These are phyloP conservation scores for Carterocephalus palaemon DNA, from an alignment of 2,888 invertebrate genomes.

Conservation along the genomic window DNA sequence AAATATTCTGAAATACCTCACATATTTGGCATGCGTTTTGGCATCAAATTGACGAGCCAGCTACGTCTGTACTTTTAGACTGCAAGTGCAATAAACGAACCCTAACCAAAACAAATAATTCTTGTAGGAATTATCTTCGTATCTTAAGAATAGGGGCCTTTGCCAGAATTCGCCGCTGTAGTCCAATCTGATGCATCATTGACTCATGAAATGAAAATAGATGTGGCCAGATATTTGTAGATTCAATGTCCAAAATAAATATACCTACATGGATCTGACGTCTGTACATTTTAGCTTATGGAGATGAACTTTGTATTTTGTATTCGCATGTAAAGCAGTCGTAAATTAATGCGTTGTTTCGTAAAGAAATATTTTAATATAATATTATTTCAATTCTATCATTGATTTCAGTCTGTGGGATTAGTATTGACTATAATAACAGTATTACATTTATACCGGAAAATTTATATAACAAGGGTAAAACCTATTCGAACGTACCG, in stretches of 20 bases:
- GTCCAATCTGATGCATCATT: slow-evolving; percentile 17
- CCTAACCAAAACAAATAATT: slow-evolving; percentile 40
- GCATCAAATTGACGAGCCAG: slow-evolving; percentile 48
- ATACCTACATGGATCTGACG: slow-evolving; percentile 8
- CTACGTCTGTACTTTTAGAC: slow-evolving; percentile 39
- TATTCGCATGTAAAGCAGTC: too few species aligned
- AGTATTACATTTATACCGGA: too few species aligned
- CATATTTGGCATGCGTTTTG: slow-evolving; percentile 54
- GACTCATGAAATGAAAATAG: slow-evolving; percentile 23
- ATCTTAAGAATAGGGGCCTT: slow-evolving; percentile 30
- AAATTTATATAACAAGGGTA: too few species aligned
- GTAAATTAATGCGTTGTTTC: too few species aligned
- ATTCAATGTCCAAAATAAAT: slow-evolving; percentile 16
- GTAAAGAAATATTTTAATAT: too few species aligned
- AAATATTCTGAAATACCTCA: slow-evolving; percentile 19
- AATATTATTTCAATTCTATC: too few species aligned
- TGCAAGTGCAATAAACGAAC: slow-evolving; percentile 31
- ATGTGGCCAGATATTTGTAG: slow-evolving; percentile 11
- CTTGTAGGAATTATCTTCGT: slow-evolving; percentile 45
- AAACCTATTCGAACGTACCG: too few species aligned
- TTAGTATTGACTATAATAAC: too few species aligned
- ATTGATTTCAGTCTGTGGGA: too few species aligned
- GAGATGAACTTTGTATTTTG: neutral
- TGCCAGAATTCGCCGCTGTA: slow-evolving; percentile 36
- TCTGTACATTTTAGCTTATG: too few species aligned